phyloP scores from a whole-genome alignment of 2,113 vertebrate genomes.

The Gnathonemus longibarbis region DNA sequence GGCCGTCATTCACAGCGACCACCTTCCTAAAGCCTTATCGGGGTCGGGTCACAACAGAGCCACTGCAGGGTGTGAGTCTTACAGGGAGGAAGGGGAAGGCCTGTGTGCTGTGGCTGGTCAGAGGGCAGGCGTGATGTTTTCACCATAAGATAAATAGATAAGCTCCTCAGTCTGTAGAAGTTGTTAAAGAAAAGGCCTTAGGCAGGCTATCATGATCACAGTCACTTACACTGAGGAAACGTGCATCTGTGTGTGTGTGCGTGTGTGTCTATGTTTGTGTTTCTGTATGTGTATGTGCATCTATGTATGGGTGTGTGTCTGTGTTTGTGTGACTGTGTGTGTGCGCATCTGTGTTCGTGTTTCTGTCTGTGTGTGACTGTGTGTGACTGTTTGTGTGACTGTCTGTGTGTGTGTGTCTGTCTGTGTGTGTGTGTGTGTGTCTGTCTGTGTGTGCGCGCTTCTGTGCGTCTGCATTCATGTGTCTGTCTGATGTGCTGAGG shows the following conservation, averaged over 20 bases:
- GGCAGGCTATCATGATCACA: background rate
- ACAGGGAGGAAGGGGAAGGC: background rate
- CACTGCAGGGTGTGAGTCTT: background rate
- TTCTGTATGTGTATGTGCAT: background rate
- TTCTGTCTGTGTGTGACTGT: background rate
- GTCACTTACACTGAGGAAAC: background rate
- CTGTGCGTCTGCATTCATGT: background rate
- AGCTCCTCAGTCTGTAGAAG: background rate
- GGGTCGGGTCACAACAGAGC: background rate
- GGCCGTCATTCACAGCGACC: background rate
- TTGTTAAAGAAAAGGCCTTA: background rate
- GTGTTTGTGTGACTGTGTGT: background rate
- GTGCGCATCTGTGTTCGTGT: background rate
- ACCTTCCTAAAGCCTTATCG: background rate
- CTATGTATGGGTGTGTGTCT: background rate
- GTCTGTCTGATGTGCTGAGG: background rate
- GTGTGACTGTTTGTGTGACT: background rate
- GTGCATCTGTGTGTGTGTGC: background rate
- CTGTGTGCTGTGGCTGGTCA: background rate
- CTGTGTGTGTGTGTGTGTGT: background rate
- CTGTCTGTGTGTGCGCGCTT: background rate
- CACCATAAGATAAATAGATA: background rate
- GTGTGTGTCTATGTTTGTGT: background rate
- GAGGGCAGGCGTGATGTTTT: background rate
- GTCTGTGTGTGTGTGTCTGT: background rate